phyloP scores from a whole-genome alignment of 2,888 invertebrate genomes.

The Drosophila pseudotalamancana region DNA sequence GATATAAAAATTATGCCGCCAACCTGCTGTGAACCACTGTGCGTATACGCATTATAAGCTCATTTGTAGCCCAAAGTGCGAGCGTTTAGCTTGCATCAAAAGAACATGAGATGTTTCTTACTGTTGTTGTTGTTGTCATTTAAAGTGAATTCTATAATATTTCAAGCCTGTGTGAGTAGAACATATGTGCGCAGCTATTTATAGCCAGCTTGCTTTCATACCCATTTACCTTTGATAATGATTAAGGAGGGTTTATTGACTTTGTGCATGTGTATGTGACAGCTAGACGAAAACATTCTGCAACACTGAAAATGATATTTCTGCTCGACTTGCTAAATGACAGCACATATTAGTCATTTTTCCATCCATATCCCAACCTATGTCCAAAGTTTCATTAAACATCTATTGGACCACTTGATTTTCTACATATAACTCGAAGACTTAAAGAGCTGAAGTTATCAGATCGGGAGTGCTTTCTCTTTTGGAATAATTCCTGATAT shows the following conservation, averaged over 20 bases:
- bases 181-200: not conserved
- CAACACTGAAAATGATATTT: too few species aligned
- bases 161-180: not conserved
- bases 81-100: constrained; percentile 34
- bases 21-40: constrained; percentile 47
- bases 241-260: too few species aligned
- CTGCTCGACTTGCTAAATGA: too few species aligned
- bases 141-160: constrained; percentile 5
- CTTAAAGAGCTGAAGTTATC: not conserved
- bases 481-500: too few species aligned
- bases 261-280: too few species aligned
- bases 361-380: too few species aligned
- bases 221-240: too few species aligned
- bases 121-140: not conserved
- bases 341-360: too few species aligned
- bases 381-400: too few species aligned
- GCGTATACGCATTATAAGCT: constrained; percentile 52
- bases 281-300: too few species aligned
- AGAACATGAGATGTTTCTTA: constrained; percentile 4
- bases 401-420: too few species aligned
- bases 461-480: too few species aligned
- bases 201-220: not conserved
- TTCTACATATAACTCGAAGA: not conserved
- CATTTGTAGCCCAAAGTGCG: constrained; percentile 42
- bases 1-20: constrained; percentile 22